These are phyloP conservation scores for Mycteria americana DNA, from an alignment of 2,797 vertebrate species.

Conservation along the genomic window DNA sequence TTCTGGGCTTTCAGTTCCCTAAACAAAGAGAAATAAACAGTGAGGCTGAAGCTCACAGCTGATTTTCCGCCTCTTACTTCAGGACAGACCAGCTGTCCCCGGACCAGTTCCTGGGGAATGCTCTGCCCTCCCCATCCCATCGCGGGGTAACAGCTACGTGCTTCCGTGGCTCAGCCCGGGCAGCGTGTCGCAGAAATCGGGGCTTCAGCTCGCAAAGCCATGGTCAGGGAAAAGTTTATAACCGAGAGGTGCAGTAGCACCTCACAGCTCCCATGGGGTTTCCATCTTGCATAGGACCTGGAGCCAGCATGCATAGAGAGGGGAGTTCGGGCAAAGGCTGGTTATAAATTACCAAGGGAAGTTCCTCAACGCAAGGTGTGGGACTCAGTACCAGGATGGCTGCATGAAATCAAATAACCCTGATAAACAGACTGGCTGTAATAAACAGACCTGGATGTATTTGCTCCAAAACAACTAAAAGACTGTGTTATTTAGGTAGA, in stretches of 20 bases:
- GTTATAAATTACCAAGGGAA: not conserved
- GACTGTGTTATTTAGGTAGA: not conserved
- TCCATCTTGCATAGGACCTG: not conserved
- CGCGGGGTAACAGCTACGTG: accelerated
- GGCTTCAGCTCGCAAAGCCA: not conserved
- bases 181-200: accelerated
- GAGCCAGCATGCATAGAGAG: not conserved
- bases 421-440: not conserved
- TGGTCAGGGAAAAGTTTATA: not conserved
- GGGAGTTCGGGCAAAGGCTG: not conserved
- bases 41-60: not conserved
- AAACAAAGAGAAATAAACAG: not conserved
- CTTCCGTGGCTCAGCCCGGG: not conserved
- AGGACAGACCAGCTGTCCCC: not conserved
- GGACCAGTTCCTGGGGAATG: not conserved
- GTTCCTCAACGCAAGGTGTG: not conserved
- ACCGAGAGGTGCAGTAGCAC: not conserved
- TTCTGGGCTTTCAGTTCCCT: not conserved
- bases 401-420: not conserved
- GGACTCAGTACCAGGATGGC: not conserved
- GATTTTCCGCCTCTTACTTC: not conserved
- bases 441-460: not conserved
- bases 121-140: not conserved
- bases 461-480: not conserved
- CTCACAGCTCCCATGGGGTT: not conserved